Base-by-base conservation (phyloP, 2,113 vertebrate species). In the Chionis minor region DNA sequence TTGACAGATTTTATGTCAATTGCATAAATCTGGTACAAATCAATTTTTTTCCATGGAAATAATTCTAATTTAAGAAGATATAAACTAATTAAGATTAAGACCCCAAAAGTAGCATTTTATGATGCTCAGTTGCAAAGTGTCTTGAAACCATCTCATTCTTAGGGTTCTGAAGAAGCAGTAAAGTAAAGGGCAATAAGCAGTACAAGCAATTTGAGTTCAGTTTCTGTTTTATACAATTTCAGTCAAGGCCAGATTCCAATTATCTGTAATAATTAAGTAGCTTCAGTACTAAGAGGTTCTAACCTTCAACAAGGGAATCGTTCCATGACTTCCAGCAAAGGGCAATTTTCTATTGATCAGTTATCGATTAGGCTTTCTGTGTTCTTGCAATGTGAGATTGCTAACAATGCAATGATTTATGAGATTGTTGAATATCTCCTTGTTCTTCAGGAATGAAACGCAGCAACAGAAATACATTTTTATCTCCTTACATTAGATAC, bases 281-380 rank as follows among this genome's bases (percentile, higher is more conserved):
- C 19, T 88, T 92, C 42, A 65, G 19, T 38, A 63, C 5, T 26
- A 80, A 86, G 28, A 22, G 8, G 10, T n/a, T 87, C 40, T 83
- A 81, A 94, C 42, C 14, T 52, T 96, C 88, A 86, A 51, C 38
- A 88, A 89, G 33, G 16, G 49, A 95, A 94, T 45, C 4, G 2
- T 81, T 65, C 62, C 80, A 14, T 2, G 10, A 72, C 51, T 51
- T 40, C 28, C 16, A 86, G 44, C 14, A 89, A 58, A 88, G 52
- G 77, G 72, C 62, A 92, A 35, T 24, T 96, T 94, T 81, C 45
- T 89, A 92, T 94, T 67, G 92, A 95, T 14, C 44, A 74, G 42
- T 4, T 83, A 97, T 96, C 0, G 56, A 97, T 96, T 61, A 66
- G 33, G 10, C 32, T 62, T 75, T 81, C 79, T 51, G 38, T 35